Percentiles rank a stretch among this genome's conserved stretches.
Conservation (phyloP, 2,797 vertebrate genomes). For the Propithecus perrieri region DNA sequence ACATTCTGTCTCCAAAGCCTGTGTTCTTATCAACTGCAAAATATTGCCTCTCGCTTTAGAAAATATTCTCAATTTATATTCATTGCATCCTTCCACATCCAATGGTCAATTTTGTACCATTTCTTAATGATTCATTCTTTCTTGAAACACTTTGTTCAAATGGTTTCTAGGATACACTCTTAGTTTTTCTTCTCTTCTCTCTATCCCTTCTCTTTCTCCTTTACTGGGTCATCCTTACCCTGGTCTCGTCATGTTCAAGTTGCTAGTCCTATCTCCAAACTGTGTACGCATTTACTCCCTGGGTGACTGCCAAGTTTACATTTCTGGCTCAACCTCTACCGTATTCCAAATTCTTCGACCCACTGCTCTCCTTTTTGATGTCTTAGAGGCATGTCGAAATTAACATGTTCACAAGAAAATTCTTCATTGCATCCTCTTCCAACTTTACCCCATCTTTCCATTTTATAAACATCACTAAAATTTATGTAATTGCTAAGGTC, state of each 20-base stretch:
- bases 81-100: neutral
- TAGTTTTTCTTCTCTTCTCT: neutral
- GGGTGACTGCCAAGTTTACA: neutral
- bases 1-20: neutral
- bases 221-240: neutral
- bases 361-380: neutral
- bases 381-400: too few relatives aligned
- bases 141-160: neutral
- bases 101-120: neutral
- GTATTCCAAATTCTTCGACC: neutral
- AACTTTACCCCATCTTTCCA: rapidly evolving
- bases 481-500: too few relatives aligned
- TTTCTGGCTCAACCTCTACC: neutral
- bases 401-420: too few relatives aligned
- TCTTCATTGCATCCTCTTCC: too few relatives aligned
- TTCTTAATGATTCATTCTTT: neutral
- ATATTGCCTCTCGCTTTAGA: neutral
- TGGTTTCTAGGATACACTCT: neutral
- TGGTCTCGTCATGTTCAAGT: neutral
- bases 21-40: neutral
- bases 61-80: neutral
- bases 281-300: neutral
- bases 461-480: neutral
- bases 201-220: rapidly evolving
- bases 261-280: too few relatives aligned